These are phyloP conservation scores for Eristalis intricaria DNA, from an alignment of 2,888 invertebrate species.

Conservation along the genomic window DNA sequence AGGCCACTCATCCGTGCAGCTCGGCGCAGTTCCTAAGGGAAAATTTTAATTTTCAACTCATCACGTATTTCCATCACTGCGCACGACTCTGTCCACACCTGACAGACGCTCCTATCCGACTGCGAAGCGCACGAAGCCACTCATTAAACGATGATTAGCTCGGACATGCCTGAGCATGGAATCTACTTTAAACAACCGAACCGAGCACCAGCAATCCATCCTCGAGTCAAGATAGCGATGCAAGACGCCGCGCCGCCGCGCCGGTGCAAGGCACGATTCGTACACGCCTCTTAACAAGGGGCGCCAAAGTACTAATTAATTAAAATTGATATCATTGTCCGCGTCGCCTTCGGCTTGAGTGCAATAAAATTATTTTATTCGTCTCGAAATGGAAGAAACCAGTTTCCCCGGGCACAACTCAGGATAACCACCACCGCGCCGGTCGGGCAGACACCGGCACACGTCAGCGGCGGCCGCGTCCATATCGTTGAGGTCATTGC, in stretches of 20 bases:
- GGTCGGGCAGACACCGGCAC: neutral
- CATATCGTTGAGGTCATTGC: constrained; percentile 42
- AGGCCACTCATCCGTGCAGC: neutral
- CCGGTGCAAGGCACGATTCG: constrained; percentile 4
- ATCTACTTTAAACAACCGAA: neutral
- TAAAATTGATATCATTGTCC: constrained; percentile 55
- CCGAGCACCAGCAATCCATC: neutral
- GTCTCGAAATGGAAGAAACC: constrained; percentile 30
- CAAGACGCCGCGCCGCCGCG: neutral
- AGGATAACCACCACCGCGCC: constrained; percentile 9
- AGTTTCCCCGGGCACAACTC: constrained; percentile 21
- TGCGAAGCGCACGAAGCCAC: neutral
- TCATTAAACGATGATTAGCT: constrained; percentile 43
- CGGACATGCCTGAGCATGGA: neutral
- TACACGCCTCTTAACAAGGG: constrained; percentile 2
- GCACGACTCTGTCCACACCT: neutral
- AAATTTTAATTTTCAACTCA: neutral
- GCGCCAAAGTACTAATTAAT: constrained; percentile 59
- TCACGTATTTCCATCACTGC: neutral
- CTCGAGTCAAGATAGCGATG: neutral
- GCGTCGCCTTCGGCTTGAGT: constrained; percentile 32
- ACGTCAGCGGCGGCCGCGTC: neutral
- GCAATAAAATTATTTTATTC: constrained; percentile 15
- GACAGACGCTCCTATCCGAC: neutral
- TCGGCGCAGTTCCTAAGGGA: neutral